A percentile compares a stretch with the other conserved stretches of the same genome.
Conservation (phyloP, 2,113 vertebrate species). For the Odocoileus virginianus region DNA sequence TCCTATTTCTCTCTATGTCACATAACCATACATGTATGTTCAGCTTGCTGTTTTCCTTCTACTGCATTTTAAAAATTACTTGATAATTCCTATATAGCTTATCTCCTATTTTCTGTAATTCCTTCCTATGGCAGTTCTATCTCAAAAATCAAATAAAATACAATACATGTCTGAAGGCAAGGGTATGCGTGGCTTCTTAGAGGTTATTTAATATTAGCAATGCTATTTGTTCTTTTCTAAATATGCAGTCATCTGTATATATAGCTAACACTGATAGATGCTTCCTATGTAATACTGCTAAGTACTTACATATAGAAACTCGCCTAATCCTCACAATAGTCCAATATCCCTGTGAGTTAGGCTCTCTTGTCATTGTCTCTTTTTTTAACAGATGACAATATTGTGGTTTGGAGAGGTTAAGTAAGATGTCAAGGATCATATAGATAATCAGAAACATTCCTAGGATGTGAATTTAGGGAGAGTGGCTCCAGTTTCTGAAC, state of each 20-base stretch:
- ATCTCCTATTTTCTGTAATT: conserved; percentile 64
- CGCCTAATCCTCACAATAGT: neutral
- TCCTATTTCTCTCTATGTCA: conserved; percentile 14
- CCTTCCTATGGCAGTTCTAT: conserved; percentile 29
- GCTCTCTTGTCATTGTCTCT: neutral
- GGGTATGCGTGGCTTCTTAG: conserved; percentile 52
- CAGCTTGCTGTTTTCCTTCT: conserved; percentile 29
- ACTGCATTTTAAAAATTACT: conserved; percentile 43
- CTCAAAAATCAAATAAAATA: conserved; percentile 68
- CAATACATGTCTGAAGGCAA: conserved; percentile 37
- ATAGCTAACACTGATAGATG: neutral
- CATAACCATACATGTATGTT: neutral
- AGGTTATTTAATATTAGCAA: neutral
- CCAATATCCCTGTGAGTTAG: neutral
- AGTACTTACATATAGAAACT: neutral
- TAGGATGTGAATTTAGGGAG: neutral
- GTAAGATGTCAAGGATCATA: neutral
- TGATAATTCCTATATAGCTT: conserved; percentile 5
- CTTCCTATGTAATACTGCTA: neutral
- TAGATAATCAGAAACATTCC: neutral
- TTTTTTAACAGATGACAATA: neutral
- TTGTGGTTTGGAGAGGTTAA: neutral
- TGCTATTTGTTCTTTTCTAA: neutral
- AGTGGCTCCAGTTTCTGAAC: neutral
- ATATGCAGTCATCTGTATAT: neutral